Percentiles rank a stretch among this genome's conserved stretches.
Evolutionary conservation across 1,140 invertebrate genomes (phyloP).

Genomic region (Tetramorium simillimum): DNA sequence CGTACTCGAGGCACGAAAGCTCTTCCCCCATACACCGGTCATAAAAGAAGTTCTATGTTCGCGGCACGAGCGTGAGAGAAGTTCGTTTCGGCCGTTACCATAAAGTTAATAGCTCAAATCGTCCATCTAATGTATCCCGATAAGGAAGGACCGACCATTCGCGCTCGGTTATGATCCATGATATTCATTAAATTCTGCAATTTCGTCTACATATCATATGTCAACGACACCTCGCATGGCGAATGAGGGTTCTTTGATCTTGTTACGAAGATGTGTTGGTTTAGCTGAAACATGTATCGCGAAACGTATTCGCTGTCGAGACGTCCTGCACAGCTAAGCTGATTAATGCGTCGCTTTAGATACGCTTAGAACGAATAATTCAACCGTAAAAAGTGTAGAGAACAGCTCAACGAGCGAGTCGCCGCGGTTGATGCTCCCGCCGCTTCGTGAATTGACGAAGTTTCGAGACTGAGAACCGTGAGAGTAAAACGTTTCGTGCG

Average conservation of each 20-base stretch:
- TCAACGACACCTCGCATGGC: background rate
- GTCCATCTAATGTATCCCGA: conserved; percentile 35
- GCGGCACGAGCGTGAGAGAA: conserved; percentile 33
- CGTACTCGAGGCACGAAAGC: conserved; percentile 50
- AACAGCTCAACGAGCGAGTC: background rate
- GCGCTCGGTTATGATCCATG: background rate
- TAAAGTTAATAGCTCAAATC: conserved; percentile 65
- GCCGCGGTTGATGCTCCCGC: background rate
- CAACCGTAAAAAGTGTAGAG: background rate
- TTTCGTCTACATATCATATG: background rate
- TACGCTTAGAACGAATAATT: background rate
- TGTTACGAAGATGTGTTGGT: background rate
- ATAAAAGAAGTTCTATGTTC: conserved; percentile 63
- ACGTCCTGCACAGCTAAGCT: background rate
- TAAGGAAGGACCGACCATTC: conserved; percentile 3
- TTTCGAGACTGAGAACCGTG: conserved; percentile 8
- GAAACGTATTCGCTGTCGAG: background rate
- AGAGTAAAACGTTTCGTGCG: conserved; percentile 2
- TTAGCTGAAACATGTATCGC: background rate
- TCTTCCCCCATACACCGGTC: background rate
- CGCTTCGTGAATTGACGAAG: conserved; percentile 4
- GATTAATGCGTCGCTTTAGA: conserved; percentile 19
- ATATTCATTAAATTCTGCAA: conserved; percentile 4
- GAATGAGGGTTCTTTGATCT: background rate
- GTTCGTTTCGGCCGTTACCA: conserved; percentile 37